Conservation (phyloP, 2,797 vertebrate genomes). For the Sternarchorhynchus goeldii region DNA sequence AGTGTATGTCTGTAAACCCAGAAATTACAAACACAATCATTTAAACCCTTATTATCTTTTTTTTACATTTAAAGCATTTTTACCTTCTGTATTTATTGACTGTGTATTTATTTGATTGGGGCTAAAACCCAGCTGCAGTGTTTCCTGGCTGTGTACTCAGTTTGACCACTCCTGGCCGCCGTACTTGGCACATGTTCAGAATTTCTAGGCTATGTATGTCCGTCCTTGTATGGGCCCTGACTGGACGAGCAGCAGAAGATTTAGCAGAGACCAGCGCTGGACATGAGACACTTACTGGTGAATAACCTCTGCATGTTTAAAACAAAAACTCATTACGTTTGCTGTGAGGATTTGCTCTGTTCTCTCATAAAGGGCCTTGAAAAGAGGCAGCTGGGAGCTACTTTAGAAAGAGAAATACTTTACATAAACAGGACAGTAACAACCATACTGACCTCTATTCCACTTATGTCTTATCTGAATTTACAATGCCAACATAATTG, state of each 20-base stretch:
- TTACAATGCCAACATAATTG: not conserved
- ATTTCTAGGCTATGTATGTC: slow-evolving; percentile 42
- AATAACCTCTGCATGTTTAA: slow-evolving; percentile 41
- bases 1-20: no score
- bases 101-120: not conserved
- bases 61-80: no score
- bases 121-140: not conserved
- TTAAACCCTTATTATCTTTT: no score
- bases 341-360: not conserved
- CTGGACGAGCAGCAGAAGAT: slow-evolving; percentile 49
- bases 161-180: slow-evolving; percentile 63
- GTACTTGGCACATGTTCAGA: slow-evolving; percentile 70
- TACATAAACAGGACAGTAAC: slow-evolving; percentile 3
- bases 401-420: not conserved
- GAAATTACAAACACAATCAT: no score
- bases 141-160: not conserved
- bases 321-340: slow-evolving; percentile 1
- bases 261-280: slow-evolving; percentile 47
- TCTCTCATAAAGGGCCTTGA: not conserved
- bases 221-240: slow-evolving; percentile 60
- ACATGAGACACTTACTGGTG: slow-evolving; percentile 74
- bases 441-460: slow-evolving; percentile 27
- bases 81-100: no score
- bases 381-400: no score
- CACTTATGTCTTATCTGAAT: not conserved